Evolutionary conservation across 2,888 invertebrate genomes (phyloP), one percentile per base, ranked within the genome.

Genomic region (Ctenicera cuprea): DNA sequence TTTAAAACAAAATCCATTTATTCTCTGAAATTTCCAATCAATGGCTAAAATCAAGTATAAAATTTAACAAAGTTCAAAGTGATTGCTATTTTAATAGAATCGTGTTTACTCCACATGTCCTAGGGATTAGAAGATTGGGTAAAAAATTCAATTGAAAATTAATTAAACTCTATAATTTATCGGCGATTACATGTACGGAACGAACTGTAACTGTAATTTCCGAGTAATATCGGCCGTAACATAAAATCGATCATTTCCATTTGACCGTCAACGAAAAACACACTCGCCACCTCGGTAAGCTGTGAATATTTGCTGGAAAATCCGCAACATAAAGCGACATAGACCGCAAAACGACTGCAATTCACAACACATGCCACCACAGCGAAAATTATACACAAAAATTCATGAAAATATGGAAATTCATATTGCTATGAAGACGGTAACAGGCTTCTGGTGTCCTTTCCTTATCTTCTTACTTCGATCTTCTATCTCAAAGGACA

Each of bases 341-440:
- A 66, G 62, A 72, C 62, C 67, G 57, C 73, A 73, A 73, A 73
- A 68, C 73, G 73, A 73, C 73, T 73, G 68, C 73, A 73, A 71
- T 74, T 74, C 70, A 71, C 69, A 74, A 71, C 74, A 71, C 65
- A 66, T 71, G 71, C 59, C 66, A 66, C 71, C 70, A 65, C 45
- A 66, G 59, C 57, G 74, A 74, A 71, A 74, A 74, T 74, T 74
- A 66, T 62, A 66, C 66, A 71, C 71, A 74, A 74, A 74, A 69
- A 69, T 68, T 73, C 73, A 73, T 69, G 59, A 73, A 73, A 74
- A 74, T 74, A 74, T 74, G 74, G 54, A 71, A 74, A 74, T 74
- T 70, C 18, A 50, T 69, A 45, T 65, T 71, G 48, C 70, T 70
- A 45, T 70, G 68, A 73, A 70, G 65, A 69, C 64, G 69, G 61